Evolutionary conservation across 2,888 invertebrate genomes (phyloP), one percentile per base, ranked within the genome.

Genomic region (Drosophila infuscata): DNA sequence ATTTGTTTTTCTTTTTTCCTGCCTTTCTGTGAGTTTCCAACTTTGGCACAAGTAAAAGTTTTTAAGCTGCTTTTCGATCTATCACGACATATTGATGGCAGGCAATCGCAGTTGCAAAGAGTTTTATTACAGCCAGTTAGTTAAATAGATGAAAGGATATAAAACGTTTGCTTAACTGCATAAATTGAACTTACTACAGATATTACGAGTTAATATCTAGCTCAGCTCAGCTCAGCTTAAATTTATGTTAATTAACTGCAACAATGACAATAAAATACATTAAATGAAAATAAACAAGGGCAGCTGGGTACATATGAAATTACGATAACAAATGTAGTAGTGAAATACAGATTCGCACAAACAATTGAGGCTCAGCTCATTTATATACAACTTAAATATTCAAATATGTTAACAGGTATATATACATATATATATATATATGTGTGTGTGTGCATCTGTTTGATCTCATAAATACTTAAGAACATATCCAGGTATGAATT

Each of bases 321-420:
- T 43, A 43, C n/a, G 75, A 74, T 74, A 64, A 61, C 61, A 65
- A 62, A 48, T 9, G 38, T n/a, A 33, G 12, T 33, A 17, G 2
- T 36, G 56, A 49, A 35, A 56, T 35, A 62, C 33, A 59, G 25
- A 17, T 41, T 17, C 25, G 15, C 52, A 46, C 20, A 33, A 15
- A 49, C 33, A 53, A 29, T n/a, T 3, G 7, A 49, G 20, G 15
- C 15, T 33, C 33, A 53, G 51, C 59, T 51, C 57, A 76, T 64
- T 57, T 59, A 64, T 53, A 65, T 72, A 58, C 61, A 73, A 79
- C 73, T 89, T 72, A 88, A 85, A 89, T 89, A 89, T 85, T 85
- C 90, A 88, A 85, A 88, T 85, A 88, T 75, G 54, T 73, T 67
- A n/a, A 43, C 35, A 54, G 58, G 36, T 1, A 17, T 36, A 15